Evolutionary conservation across 1,140 invertebrate species (phyloP).

Genomic region (Ceratoteleas bidentatus): DNA sequence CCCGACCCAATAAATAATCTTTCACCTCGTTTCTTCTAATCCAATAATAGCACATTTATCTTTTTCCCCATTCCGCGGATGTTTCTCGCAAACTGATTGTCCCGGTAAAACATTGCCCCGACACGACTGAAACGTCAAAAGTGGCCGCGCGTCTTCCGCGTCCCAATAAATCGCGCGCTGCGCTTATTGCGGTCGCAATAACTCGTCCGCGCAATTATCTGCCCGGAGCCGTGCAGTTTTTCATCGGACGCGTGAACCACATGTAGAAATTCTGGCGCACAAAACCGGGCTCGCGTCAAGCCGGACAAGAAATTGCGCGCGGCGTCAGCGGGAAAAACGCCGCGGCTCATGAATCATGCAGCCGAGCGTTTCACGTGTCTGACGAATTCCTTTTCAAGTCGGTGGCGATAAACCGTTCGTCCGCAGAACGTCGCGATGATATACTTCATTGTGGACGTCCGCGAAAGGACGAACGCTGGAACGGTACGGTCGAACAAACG

Average conservation of each 20-base stretch:
- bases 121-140: slow-evolving; percentile 9
- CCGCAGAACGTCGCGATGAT: slow-evolving; percentile 48
- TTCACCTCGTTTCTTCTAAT: no score
- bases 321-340: slow-evolving; percentile 40
- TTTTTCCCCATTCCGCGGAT: no score
- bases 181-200: slow-evolving; percentile 25
- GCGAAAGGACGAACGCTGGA: slow-evolving; percentile 28
- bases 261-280: slow-evolving; percentile 36
- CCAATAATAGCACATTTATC: no score
- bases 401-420: slow-evolving; percentile 53
- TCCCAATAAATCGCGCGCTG: slow-evolving; percentile 23
- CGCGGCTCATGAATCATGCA: slow-evolving; percentile 38
- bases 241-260: slow-evolving; percentile 18
- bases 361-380: slow-evolving; percentile 29
- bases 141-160: slow-evolving; percentile 5
- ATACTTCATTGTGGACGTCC: slow-evolving; percentile 41
- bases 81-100: no score
- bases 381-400: slow-evolving; percentile 59
- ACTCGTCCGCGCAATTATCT: slow-evolving; percentile 42
- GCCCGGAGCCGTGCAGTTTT: slow-evolving; percentile 28
- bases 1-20: no score
- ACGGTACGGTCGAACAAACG: slow-evolving; percentile 54
- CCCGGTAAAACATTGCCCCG: background rate
- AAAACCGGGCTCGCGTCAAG: slow-evolving; percentile 24
- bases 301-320: slow-evolving; percentile 29